Percentiles rank a stretch among this genome's conserved stretches.
Evolutionary conservation across 2,797 vertebrate species (phyloP).

Genomic region (Chelon auratus): DNA sequence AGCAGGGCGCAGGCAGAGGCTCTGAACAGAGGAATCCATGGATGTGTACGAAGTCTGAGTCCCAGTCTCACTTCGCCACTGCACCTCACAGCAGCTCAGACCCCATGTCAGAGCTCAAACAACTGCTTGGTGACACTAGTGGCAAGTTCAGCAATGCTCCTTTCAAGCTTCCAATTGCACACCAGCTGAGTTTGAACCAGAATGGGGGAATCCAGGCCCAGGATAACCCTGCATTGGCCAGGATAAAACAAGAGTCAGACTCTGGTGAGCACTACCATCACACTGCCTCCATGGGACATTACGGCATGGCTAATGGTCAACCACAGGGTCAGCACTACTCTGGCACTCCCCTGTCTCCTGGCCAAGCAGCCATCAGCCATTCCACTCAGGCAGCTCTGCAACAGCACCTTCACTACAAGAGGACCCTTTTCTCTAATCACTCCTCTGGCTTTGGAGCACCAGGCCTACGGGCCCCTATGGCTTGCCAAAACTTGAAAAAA

Average conservation of each 20-base stretch:
- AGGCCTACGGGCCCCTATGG: conserved; percentile 57
- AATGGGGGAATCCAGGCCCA: conserved; percentile 71
- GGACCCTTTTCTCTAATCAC: conserved; percentile 91
- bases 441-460: conserved; percentile 67
- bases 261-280: conserved; percentile 77
- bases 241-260: conserved; percentile 84
- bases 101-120: conserved; percentile 96
- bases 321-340: conserved; percentile 75
- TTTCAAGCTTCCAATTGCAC: conserved; percentile 88
- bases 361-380: conserved; percentile 86
- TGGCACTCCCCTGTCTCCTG: conserved; percentile 75
- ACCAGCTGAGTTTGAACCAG: conserved; percentile 75
- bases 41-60: conserved; percentile 80
- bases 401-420: conserved; percentile 96
- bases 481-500: conserved; percentile 85
- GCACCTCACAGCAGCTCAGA: conserved; percentile 81
- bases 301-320: conserved; percentile 80
- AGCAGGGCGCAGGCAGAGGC: conserved; percentile 64
- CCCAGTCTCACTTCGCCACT: conserved; percentile 72
- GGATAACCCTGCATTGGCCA: conserved; percentile 59
- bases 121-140: conserved; percentile 89
- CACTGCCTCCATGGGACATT: conserved; percentile 74
- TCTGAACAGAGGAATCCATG: conserved; percentile 79
- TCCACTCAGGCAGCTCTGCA: conserved; percentile 95
- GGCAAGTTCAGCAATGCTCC: conserved; percentile 87